These are phyloP conservation scores for Chaetogeoica ovagalla DNA, from an alignment of 2,888 invertebrate species.

Conservation along the genomic window DNA sequence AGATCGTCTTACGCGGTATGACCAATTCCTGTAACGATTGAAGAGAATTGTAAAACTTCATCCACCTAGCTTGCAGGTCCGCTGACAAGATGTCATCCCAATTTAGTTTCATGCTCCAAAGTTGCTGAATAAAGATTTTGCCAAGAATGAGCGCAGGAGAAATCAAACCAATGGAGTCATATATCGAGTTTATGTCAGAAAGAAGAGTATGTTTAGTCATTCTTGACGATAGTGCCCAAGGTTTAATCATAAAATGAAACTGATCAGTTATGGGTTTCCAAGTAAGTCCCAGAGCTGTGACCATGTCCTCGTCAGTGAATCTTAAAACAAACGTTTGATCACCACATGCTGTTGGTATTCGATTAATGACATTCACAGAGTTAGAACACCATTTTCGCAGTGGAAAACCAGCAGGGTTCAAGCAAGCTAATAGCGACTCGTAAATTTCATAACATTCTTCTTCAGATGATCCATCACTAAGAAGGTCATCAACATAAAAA, in stretches of 20 bases:
- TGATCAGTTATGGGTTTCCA: constrained; percentile 5
- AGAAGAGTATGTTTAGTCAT: constrained; percentile 5
- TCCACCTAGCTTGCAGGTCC: constrained; percentile 1
- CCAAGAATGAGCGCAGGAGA: neutral
- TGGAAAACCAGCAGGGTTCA: neutral
- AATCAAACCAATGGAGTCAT: neutral
- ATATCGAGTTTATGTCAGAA: neutral
- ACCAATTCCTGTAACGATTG: neutral
- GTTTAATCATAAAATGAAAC: neutral
- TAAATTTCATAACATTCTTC: neutral
- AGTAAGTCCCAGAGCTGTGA: too few species aligned
- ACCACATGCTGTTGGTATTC: neutral
- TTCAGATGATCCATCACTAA: neutral
- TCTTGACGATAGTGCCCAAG: neutral
- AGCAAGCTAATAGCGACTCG: neutral
- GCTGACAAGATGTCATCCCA: neutral
- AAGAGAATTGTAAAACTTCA: neutral
- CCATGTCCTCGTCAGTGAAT: neutral
- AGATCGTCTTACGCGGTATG: neutral
- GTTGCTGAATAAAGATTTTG: constrained; percentile 23
- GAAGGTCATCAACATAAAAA: constrained; percentile 10
- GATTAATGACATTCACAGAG: neutral
- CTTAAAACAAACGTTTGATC: neutral
- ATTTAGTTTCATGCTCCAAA: constrained; percentile 4
- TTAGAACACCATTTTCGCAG: constrained; percentile 18